phyloP scores from a whole-genome alignment of 2,888 invertebrate species.

The Sthenelais limicola region DNA sequence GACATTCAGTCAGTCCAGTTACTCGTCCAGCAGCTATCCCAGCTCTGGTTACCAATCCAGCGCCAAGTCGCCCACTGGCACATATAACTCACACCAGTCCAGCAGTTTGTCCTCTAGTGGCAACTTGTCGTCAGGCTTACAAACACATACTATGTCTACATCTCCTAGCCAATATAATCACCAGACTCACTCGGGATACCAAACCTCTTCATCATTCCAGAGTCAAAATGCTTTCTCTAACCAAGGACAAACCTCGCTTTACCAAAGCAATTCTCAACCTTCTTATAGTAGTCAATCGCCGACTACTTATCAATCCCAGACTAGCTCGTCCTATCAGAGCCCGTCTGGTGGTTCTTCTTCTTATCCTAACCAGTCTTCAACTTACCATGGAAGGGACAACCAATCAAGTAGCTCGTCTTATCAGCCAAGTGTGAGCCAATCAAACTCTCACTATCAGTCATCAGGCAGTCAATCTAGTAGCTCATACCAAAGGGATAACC shows the following conservation, averaged over 20 bases:
- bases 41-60: conserved; percentile 51
- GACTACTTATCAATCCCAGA: conserved; percentile 41
- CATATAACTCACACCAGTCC: conserved; percentile 46
- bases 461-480: conserved; percentile 41
- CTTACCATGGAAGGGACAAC: conserved; percentile 50
- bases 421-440: conserved; percentile 46
- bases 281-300: conserved; percentile 44
- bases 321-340: conserved; percentile 40
- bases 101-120: conserved; percentile 42
- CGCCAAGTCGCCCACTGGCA: conserved; percentile 54
- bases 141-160: conserved; percentile 29
- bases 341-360: conserved; percentile 35
- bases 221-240: conserved; percentile 56
- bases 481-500: conserved; percentile 57
- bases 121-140: conserved; percentile 20
- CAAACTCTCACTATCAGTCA: conserved; percentile 46
- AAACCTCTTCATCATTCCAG: conserved; percentile 62
- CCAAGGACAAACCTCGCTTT: conserved; percentile 55
- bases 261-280: conserved; percentile 48
- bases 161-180: conserved; percentile 40
- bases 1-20: conserved; percentile 47
- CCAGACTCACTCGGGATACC: conserved; percentile 49
- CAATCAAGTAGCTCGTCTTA: conserved; percentile 41
- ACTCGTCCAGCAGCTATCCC: conserved; percentile 38
- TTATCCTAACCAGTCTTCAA: conserved; percentile 38